A percentile compares a stretch with the other conserved stretches of the same genome.
phyloP scores from a whole-genome alignment of 1,140 invertebrate species.

The Saccostrea cuccullata region DNA sequence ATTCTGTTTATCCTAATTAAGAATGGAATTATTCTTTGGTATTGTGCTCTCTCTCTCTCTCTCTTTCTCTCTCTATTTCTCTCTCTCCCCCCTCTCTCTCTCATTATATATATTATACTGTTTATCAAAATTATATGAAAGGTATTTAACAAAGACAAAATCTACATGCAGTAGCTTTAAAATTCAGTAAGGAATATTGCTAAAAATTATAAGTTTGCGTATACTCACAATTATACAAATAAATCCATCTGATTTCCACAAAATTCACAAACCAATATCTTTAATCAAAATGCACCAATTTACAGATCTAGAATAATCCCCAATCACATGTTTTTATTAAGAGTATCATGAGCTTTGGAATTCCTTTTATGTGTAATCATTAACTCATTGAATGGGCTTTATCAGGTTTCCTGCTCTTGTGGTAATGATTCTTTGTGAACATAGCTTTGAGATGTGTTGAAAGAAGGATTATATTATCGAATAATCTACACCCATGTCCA shows the following conservation, averaged over 20 bases:
- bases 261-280: not conserved
- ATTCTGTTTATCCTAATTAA: too few species aligned
- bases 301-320: not conserved
- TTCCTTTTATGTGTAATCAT: conserved; percentile 36
- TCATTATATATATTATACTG: too few species aligned
- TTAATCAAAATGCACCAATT: not conserved
- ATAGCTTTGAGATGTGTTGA: conserved; percentile 20
- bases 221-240: not conserved
- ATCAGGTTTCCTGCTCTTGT: conserved; percentile 9
- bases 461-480: not conserved
- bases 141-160: too few species aligned
- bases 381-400: conserved; percentile 17
- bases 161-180: too few species aligned
- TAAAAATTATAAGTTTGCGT: not conserved
- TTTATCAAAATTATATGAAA: too few species aligned
- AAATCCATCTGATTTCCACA: not conserved
- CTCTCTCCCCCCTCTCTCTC: too few species aligned
- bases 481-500: conserved; percentile 23
- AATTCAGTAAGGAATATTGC: not conserved
- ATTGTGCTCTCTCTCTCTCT: too few species aligned
- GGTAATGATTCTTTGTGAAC: conserved; percentile 33
- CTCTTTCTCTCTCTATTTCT: too few species aligned
- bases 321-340: conserved; percentile 13
- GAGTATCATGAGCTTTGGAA: conserved; percentile 26
- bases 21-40: too few species aligned